These are phyloP conservation scores for Corella eumyota DNA, from an alignment of 23 tunicate species.

Conservation along the genomic window DNA sequence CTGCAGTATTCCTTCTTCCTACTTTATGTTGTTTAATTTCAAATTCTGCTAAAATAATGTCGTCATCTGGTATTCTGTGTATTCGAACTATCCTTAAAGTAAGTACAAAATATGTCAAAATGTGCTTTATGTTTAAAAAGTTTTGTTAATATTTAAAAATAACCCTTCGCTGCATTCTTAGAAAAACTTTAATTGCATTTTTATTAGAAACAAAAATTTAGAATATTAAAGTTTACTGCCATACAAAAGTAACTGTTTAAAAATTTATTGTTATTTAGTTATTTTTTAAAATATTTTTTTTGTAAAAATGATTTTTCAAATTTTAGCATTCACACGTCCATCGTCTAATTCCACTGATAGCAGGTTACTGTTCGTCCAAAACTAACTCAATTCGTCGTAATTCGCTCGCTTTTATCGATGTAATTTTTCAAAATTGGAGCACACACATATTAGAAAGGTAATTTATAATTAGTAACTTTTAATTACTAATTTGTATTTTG, in stretches of 20 bases:
- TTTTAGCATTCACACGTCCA: constrained; percentile 81
- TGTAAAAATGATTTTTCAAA: too few relatives aligned
- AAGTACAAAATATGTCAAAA: background rate
- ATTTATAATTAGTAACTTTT: constrained; percentile 1
- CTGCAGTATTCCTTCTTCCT: constrained; percentile 51
- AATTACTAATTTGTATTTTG: background rate
- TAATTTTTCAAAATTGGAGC: constrained; percentile 70
- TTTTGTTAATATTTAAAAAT: background rate
- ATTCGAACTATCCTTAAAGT: constrained; percentile 65
- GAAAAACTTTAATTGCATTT: too few relatives aligned
- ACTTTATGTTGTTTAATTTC: constrained; percentile 51
- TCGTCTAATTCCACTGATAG: constrained; percentile 49
- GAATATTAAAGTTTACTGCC: too few relatives aligned
- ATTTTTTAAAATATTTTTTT: too few relatives aligned
- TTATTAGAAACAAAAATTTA: too few relatives aligned
- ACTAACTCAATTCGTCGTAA: constrained; percentile 49
- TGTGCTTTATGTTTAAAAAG: background rate
- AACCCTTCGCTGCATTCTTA: too few relatives aligned
- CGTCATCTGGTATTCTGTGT: constrained; percentile 68
- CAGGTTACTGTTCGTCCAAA: constrained; percentile 51
- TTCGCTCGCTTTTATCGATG: constrained; percentile 38
- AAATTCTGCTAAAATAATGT: constrained; percentile 74
- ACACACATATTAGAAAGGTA: constrained; percentile 64
- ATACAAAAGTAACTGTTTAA: too few relatives aligned
- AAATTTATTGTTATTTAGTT: too few relatives aligned